Evolutionary conservation across 64 coral and sea anemone species (phyloP).

Genomic region (Stichodactyla helianthus): DNA sequence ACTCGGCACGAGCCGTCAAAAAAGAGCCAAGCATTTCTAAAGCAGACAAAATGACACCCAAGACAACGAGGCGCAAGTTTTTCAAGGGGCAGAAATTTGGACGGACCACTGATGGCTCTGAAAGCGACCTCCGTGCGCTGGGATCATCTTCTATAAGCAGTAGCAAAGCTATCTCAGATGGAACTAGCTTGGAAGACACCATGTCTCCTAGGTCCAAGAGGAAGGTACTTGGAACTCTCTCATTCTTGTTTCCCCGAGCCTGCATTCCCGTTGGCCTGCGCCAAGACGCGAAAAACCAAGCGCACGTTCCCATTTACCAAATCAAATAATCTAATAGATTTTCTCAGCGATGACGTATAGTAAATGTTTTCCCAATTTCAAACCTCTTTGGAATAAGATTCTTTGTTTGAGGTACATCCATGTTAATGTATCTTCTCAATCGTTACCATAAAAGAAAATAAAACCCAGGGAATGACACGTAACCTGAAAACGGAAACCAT

Average conservation of each 20-base stretch:
- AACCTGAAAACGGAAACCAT: too few species aligned
- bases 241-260: background rate
- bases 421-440: too few species aligned
- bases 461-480: too few species aligned
- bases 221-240: conserved; percentile 41
- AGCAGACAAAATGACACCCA: conserved; percentile 18
- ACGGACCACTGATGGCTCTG: conserved; percentile 16
- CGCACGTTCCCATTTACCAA: background rate
- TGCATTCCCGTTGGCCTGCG: background rate
- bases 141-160: conserved; percentile 23
- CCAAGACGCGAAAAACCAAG: background rate
- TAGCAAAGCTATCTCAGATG: background rate
- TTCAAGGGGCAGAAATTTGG: conserved; percentile 65
- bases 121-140: conserved; percentile 5
- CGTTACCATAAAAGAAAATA: too few species aligned
- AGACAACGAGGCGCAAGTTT: conserved; percentile 53
- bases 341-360: too few species aligned
- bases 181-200: conserved; percentile 35
- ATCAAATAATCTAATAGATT: too few species aligned
- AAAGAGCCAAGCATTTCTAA: conserved; percentile 50
- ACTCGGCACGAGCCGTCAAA: conserved; percentile 10
- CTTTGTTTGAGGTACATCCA: too few species aligned
- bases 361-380: too few species aligned
- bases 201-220: conserved; percentile 80
- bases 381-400: too few species aligned